Evolutionary conservation across 2,888 invertebrate species (phyloP), one percentile per base, ranked within the genome.

Genomic region (Brachylomia viminalis): DNA sequence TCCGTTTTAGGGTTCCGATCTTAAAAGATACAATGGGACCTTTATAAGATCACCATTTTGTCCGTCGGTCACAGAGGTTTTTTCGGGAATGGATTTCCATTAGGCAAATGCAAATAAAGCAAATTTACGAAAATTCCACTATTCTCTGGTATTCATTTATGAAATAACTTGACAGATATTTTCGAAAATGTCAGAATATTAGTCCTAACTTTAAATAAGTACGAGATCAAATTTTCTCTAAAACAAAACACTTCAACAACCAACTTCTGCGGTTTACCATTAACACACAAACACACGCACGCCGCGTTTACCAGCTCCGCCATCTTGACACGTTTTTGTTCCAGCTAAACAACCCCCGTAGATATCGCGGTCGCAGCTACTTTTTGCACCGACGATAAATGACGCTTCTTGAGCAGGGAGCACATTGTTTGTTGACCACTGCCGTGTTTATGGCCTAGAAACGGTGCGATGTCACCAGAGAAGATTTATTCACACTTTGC

Each of bases 341-440:
- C 59, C 42, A 75, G 82, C 85, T 89, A 87, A 90, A 89, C 89
- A 90, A 88, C 86, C 83, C 85, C 86, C 52, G 86, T 86, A 88
- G 89, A 90, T 90, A 90, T 80, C 86, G 85, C 84, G 79, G 84
- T 66, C 80, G 68, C 65, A 58, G 72, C 69, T 86, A 87, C 89
- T 94, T 94, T 95, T 95, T 94, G 93, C 88, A 70, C 74, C 79
- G 79, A 92, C 92, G 91, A 94, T 92, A 93, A 93, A 94, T 93
- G 93, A 91, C 91, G 88, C 90, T 92, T 91, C 93, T 92, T 92
- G 91, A 92, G 88, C 92, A 92, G 90, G 88, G 88, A 90, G 89
- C 90, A 92, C 92, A 91, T 93, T 94, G 94, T 94, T 92, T 92
- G 92, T 89, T 93, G 94, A 93, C 94, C 93, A 90, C 90, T 85